phyloP scores from a whole-genome alignment of 2,888 invertebrate species.

The Ptycholaimellus sp. region DNA sequence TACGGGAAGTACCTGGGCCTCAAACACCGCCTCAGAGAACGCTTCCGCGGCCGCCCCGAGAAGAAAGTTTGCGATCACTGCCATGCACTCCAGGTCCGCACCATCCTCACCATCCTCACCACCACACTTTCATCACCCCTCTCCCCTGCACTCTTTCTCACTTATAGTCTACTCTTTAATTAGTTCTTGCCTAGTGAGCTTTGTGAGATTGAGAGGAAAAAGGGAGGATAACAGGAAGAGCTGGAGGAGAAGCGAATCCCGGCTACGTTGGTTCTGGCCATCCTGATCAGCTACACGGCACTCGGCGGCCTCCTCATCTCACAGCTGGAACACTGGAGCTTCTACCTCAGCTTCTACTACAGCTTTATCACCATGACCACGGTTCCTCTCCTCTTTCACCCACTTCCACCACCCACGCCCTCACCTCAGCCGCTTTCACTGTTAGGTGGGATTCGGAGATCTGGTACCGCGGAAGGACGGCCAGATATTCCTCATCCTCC shows the following conservation, averaged over 20 bases:
- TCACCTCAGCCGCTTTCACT: too few relatives aligned
- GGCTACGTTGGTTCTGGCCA: slow-evolving; percentile 21
- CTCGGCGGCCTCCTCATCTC: slow-evolving; percentile 23
- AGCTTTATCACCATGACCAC: slow-evolving; percentile 26
- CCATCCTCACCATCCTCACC: too few relatives aligned
- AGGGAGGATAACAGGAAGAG: too few relatives aligned
- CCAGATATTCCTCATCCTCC: slow-evolving; percentile 22
- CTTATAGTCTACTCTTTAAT: too few relatives aligned
- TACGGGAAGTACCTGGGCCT: slow-evolving; percentile 20
- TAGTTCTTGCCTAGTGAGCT: too few relatives aligned
- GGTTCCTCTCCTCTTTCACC: too few relatives aligned
- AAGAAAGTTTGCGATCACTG: slow-evolving; percentile 22
- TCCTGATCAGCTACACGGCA: slow-evolving; percentile 23
- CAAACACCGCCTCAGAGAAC: slow-evolving; percentile 12
- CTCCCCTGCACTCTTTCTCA: too few relatives aligned
- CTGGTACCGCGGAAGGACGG: slow-evolving; percentile 22
- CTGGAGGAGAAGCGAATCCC: too few relatives aligned
- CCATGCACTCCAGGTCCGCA: too few relatives aligned
- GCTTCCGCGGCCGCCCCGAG: background rate
- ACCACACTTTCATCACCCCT: too few relatives aligned
- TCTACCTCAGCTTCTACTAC: slow-evolving; percentile 26
- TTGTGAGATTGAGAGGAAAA: too few relatives aligned
- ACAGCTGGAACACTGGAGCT: slow-evolving; percentile 21
- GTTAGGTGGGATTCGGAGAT: slow-evolving; percentile 24
- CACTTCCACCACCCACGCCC: too few relatives aligned